Evolutionary conservation across 2,797 vertebrate species (phyloP), one percentile per base, ranked within the genome.

Genomic region (Enteromius afrohamiltoni): DNA sequence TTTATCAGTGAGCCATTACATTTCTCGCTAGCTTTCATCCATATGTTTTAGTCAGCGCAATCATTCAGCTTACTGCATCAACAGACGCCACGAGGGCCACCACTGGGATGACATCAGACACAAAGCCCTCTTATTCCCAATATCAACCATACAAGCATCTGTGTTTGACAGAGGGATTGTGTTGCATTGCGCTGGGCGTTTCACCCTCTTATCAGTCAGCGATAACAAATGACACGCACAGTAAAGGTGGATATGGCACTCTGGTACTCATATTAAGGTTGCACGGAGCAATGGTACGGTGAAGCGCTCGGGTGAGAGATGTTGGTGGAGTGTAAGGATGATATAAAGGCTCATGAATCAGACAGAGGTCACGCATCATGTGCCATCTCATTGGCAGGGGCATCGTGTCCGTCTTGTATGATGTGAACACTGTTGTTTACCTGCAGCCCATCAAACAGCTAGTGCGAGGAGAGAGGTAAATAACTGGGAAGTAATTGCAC

Each of bases 401-500:
- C 29, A 77, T 53, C 37, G 45, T 14, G 42, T 85, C 80, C 65
- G 47, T 85, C 80, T 83, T 71, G 10, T 82, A 79, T 86, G 86
- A 87, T 71, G 79, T 60, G 84, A 81, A 74, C 68, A 77, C 78
- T 77, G 80, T 82, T 93, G 92, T 93, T 93, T 93, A 94, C 92
- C 90, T 92, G 88, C 73, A 87, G 77, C 68, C 83, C 81, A 87
- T 90, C 87, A 91, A 83, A 90, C 92, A 88, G 84, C 84, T 40
- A 88, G 90, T 84, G 80, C 89, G 90, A 89, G 85, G 87, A 88
- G 73, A 73, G 88, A 90, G 87, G 90, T 92, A 92, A 93, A 92
- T 90, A 92, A 89, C 90, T 90, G 90, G 89, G 88, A 92, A 88
- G 91, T 94, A 94, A 95, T 94, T 95, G 94, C 90, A 93, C 94